A percentile compares a stretch with the other conserved stretches of the same genome.
phyloP scores from a whole-genome alignment of 2,113 vertebrate species.

The Onychostoma macrolepis region DNA sequence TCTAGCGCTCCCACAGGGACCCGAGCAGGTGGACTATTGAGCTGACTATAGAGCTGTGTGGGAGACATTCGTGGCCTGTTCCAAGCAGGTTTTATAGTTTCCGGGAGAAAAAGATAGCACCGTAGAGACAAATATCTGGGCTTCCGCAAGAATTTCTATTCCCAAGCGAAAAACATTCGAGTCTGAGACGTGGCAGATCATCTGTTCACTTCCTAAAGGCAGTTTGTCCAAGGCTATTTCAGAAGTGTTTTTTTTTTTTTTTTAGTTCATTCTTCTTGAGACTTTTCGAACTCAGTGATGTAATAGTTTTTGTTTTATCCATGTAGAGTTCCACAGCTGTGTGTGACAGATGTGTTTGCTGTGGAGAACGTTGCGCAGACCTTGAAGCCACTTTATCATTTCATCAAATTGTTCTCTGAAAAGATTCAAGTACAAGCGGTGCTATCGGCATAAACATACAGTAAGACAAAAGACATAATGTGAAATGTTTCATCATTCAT shows the following conservation, averaged over 20 bases:
- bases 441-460: background rate
- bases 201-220: background rate
- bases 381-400: background rate
- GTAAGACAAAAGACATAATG: background rate
- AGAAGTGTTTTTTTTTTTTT: background rate
- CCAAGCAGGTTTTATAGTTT: conserved; percentile 36
- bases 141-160: conserved; percentile 2
- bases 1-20: background rate
- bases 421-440: background rate
- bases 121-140: background rate
- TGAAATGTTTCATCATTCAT: background rate
- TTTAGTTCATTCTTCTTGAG: background rate
- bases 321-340: background rate
- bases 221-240: background rate
- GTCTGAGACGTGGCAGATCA: background rate
- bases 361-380: background rate
- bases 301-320: background rate
- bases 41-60: conserved; percentile 24
- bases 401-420: background rate
- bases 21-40: background rate
- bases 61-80: background rate
- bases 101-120: conserved; percentile 29
- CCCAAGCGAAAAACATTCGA: background rate
- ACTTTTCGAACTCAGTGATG: background rate
- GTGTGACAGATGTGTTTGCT: background rate